Base-by-base conservation (phyloP, 2,888 invertebrate genomes). In the Liopterus haemorrhoidalis region DNA sequence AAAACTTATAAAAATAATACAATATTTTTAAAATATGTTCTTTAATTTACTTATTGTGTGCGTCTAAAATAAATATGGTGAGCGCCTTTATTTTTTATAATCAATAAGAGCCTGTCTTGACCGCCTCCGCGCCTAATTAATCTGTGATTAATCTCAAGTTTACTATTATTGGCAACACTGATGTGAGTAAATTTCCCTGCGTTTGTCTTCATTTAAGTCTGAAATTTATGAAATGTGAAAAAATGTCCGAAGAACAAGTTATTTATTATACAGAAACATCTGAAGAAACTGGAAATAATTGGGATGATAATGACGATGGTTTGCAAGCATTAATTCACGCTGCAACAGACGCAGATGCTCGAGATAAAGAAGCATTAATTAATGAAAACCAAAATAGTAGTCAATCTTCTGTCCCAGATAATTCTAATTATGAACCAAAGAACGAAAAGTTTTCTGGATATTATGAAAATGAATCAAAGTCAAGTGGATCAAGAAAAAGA, bases 281-380 rank as follows among this genome's bases (percentile, higher is more conserved):
- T n/a, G 24, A 15, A n/a, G 44, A 45, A 45, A 38, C 18, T 39
- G 43, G 31, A 21, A 45, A 49, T 19, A 37, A 48, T 25, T 40
- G 46, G 38, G 43, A 37, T 14, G 42, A 49, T 24, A 56, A 61
- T 15, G 64, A 65, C 25, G 65, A 66, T 53, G n/a, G n/a, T n/a
- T 57, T 67, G 46, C 66, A 67, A 48, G 59, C 64, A 24, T 51
- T 67, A 33, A 56, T 67, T 24, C 48, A 64, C 48, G 67, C 64
- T 4, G 67, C 67, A 19, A 65, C 66, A 27, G 63, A 65, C 50
- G 64, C 66, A 4, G 65, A 65, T 51, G 60, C 62, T 4, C 53
- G 64, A 49, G 60, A 59, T 49, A 57, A 58, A 32, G 61, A 62
- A 51, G 39, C 38, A 1, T 48, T 51, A 15, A 15, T 24, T 18